Evolutionary conservation across 2,797 vertebrate species (phyloP).

Genomic region (Cercopithecus hamlyni): DNA sequence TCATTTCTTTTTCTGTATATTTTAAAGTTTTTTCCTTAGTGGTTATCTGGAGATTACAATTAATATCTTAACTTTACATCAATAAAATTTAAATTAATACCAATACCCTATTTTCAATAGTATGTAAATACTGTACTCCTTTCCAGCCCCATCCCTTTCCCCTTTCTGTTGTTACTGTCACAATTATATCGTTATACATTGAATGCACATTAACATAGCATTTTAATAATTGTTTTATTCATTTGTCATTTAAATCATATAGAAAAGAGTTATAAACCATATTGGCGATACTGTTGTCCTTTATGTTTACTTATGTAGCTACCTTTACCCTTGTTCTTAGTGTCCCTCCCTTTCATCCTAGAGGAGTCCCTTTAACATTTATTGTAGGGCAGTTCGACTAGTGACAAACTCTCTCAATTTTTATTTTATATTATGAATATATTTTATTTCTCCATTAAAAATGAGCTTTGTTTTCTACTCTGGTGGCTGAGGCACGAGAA

Average conservation of each 20-base stretch:
- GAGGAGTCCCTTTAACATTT: not conserved
- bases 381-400: not conserved
- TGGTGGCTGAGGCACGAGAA: too few relatives aligned
- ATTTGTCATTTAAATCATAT: not conserved
- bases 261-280: not conserved
- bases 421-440: not conserved
- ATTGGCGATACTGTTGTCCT: not conserved
- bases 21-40: not conserved
- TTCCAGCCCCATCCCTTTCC: not conserved
- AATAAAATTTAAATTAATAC: not conserved
- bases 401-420: not conserved
- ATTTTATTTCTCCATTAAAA: not conserved
- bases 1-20: not conserved
- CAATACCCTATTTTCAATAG: not conserved
- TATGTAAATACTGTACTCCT: not conserved
- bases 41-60: not conserved
- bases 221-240: not conserved
- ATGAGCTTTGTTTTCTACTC: not conserved
- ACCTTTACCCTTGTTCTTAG: not conserved
- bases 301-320: not conserved
- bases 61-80: not conserved
- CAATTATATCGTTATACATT: not conserved
- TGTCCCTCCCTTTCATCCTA: not conserved
- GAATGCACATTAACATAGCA: not conserved
- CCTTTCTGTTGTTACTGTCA: not conserved